Conservation (phyloP, 2,888 invertebrate genomes). For the Mermis nigrescens region DNA sequence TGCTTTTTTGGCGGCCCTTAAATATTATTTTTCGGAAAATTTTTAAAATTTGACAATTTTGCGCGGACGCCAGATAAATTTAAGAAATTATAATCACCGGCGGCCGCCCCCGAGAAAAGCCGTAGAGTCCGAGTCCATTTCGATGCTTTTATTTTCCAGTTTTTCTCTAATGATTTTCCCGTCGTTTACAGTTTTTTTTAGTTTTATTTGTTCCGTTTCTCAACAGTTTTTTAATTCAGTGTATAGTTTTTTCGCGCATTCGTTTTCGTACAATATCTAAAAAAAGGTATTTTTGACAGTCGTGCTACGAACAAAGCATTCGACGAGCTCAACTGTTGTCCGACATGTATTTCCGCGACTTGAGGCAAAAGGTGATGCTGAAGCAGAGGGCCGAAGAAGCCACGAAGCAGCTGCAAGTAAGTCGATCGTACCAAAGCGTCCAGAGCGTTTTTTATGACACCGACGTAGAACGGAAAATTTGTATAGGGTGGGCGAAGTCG, state of each 20-base stretch:
- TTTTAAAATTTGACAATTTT: too few relatives aligned
- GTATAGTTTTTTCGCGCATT: background rate
- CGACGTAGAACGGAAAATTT: background rate
- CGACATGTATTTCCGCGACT: conserved; percentile 72
- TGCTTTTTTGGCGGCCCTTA: too few relatives aligned
- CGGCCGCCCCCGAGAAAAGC: too few relatives aligned
- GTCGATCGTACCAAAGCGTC: background rate
- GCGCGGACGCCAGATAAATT: too few relatives aligned
- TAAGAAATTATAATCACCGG: too few relatives aligned
- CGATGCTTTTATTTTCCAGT: too few relatives aligned
- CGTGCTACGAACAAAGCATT: conserved; percentile 41
- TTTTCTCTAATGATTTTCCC: background rate
- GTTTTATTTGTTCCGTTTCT: background rate
- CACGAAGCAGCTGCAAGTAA: conserved; percentile 63
- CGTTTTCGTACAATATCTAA: background rate
- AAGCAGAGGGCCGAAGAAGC: conserved; percentile 90
- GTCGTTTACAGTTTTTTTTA: background rate
- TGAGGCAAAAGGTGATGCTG: conserved; percentile 51
- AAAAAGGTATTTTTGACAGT: conserved; percentile 23
- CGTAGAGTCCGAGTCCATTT: too few relatives aligned
- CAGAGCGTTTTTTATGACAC: too few relatives aligned
- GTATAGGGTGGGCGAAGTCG: too few relatives aligned
- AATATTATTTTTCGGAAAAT: too few relatives aligned
- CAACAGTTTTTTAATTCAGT: background rate
- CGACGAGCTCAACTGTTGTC: conserved; percentile 73